Conservation (phyloP, 1,140 invertebrate species). For the Pentalonia nigronervosa region DNA sequence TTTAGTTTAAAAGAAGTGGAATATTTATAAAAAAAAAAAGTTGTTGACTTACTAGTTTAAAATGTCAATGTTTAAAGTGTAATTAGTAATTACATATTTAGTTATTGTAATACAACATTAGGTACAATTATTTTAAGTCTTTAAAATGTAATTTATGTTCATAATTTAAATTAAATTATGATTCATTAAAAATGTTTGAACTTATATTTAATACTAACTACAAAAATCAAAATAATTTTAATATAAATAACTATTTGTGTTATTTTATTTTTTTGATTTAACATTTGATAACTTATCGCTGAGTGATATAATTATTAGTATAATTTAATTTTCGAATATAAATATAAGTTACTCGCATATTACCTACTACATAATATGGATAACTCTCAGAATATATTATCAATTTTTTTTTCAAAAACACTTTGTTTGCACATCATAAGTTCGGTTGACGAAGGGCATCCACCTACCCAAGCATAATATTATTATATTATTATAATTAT, state of each 20-base stretch:
- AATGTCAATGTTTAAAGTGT: background rate
- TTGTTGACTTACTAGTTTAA: background rate
- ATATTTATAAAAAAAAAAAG: too few species aligned
- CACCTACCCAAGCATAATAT: background rate
- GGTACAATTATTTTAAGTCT: background rate
- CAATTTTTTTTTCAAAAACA: background rate
- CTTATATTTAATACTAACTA: too few species aligned
- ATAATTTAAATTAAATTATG: too few species aligned
- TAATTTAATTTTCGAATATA: too few species aligned
- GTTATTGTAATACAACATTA: background rate
- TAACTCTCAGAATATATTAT: background rate
- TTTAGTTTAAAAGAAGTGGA: background rate
- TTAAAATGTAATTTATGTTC: too few species aligned
- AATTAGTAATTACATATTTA: background rate
- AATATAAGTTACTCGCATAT: background rate
- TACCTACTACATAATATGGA: too few species aligned
- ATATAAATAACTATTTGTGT: too few species aligned
- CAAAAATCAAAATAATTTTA: too few species aligned
- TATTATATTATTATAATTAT: background rate
- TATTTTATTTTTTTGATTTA: too few species aligned
- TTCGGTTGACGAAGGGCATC: background rate
- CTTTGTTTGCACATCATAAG: background rate
- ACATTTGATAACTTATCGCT: too few species aligned
- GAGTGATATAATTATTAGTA: too few species aligned
- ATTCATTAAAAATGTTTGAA: too few species aligned